Percentiles rank a stretch among this genome's conserved stretches.
These are phyloP conservation scores for Epinotia brunnichana DNA, from an alignment of 2,888 invertebrate genomes.

Conservation along the genomic window DNA sequence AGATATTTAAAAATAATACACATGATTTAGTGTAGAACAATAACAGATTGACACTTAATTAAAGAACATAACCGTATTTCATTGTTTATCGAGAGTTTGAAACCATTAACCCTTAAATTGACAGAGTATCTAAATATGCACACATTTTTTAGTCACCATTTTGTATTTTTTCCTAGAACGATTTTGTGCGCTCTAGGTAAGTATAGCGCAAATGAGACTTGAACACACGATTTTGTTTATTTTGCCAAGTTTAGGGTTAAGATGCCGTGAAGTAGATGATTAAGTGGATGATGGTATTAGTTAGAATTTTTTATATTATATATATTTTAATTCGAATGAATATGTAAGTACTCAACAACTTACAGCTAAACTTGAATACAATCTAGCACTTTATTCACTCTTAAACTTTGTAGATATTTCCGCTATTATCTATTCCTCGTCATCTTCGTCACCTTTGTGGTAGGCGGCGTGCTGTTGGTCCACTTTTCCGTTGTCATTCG, in stretches of 20 bases:
- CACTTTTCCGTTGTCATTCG: conserved; percentile 87
- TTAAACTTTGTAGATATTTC: neutral
- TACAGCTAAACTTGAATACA: neutral
- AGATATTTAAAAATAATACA: neutral
- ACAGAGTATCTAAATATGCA: no score
- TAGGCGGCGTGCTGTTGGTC: conserved; percentile 41
- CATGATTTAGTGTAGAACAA: neutral
- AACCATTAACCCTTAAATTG: no score
- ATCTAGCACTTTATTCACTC: neutral
- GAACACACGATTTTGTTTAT: no score
- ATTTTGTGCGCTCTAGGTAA: no score
- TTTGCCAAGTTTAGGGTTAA: no score
- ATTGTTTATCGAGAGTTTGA: neutral
- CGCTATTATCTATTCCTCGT: neutral
- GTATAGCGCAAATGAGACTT: no score
- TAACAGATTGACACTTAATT: neutral
- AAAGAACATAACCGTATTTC: neutral
- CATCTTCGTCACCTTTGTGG: conserved; percentile 26
- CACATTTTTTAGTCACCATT: no score
- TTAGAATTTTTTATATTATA: neutral
- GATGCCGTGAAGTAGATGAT: neutral
- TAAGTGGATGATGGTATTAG: conserved; percentile 4
- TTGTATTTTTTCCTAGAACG: no score
- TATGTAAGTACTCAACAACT: neutral
- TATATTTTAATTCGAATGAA: neutral